Base-by-base conservation (phyloP, 2,113 vertebrate species). In the Labrus mixtus region DNA sequence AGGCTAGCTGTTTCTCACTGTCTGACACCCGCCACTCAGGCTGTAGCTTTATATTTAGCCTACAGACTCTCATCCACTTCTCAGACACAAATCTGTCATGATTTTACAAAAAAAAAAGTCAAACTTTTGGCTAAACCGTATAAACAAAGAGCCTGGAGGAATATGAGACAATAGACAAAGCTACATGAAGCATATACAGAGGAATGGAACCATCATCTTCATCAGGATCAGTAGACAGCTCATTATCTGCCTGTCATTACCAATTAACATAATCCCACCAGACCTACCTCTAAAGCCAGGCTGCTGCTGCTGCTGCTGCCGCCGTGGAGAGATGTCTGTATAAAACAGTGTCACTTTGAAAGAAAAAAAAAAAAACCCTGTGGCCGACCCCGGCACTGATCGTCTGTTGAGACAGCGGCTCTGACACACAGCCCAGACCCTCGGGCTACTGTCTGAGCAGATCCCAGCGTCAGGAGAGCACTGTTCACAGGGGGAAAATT, bases 401-500 rank as follows among this genome's bases (percentile, higher is more conserved):
- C 66, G 48, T 39, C 63, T 82, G 74, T 46, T 73, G 76, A 89
- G 77, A 76, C 76, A 20, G 72, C 19, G 25, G 58, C 60, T 80
- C 75, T 76, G 76, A 90, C 84, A 86, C 23, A 13, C 19, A 56
- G 75, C 51, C 48, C 51, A 25, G 46, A 76, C 75, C 89, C 84
- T 55, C 65, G 45, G 87, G 88, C 86, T 54, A 68, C 72, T 73
- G 87, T 87, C 86, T 83, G 82, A 72, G 82, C 65, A 39, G 22
- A 75, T 83, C 76, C 82, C 82, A 62, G 68, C 76, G 78, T 81
- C 80, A 88, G 77, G 70, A 82, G 85, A 78, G 70, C 55, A 15
- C 36, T 66, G 82, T 87, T 90, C 87, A 78, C 79, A 54, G 77
- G 68, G 82, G 84, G 83, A 73, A 79, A 79, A 83, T 76, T 88